phyloP scores from a whole-genome alignment of 2,113 vertebrate genomes.

The Neotragus pygmaeus region DNA sequence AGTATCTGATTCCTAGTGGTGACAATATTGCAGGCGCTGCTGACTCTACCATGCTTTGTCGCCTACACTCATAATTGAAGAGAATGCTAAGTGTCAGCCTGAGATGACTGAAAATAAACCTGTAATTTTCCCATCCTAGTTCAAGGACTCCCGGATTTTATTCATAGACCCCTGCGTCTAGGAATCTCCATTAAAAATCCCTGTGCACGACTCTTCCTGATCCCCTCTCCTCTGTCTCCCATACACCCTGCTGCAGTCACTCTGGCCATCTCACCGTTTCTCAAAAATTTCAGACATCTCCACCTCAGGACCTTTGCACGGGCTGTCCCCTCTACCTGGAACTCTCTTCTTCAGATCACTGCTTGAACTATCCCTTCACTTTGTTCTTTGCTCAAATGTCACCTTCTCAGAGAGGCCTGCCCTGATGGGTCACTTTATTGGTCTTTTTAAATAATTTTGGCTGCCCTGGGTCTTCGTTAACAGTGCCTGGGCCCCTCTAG shows the following conservation, averaged over 20 bases:
- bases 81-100: not conserved
- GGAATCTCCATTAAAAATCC: not conserved
- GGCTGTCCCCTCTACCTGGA: not conserved
- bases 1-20: not conserved
- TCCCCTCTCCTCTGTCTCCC: not conserved
- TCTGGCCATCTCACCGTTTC: not conserved
- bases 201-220: not conserved
- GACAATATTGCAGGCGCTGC: not conserved
- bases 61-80: conserved; percentile 15
- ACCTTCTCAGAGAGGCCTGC: not conserved
- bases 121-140: not conserved
- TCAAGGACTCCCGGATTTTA: not conserved
- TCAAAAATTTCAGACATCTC: not conserved
- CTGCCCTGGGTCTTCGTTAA: not conserved
- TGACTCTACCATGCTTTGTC: not conserved
- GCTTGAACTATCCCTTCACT: not conserved
- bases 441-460: not conserved
- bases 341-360: not conserved
- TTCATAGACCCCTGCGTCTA: not conserved
- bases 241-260: not conserved
- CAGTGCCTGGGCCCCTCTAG: not conserved
- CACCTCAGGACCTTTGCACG: not conserved
- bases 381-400: not conserved
- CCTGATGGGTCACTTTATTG: not conserved
- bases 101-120: conserved; percentile 24